A percentile compares a stretch with the other conserved stretches of the same genome.
Evolutionary conservation across 2,113 vertebrate species (phyloP).

Genomic region (Brachionichthys hirsutus): DNA sequence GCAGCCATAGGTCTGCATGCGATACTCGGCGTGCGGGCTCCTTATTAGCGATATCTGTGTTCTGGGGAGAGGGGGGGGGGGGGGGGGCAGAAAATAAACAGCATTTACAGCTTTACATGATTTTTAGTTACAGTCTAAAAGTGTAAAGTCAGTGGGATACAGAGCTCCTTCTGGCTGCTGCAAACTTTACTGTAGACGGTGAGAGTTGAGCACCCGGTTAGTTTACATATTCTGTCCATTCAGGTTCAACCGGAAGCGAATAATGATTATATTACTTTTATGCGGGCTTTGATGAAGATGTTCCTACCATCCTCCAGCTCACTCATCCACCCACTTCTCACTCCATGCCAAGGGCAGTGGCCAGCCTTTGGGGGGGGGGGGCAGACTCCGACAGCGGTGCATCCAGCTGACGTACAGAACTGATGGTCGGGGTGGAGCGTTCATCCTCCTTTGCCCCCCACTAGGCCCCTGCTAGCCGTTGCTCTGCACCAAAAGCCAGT

Average conservation of each 20-base stretch:
- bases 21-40: slow-evolving; percentile 17
- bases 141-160: background rate
- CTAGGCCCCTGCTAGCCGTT: slow-evolving; percentile 80
- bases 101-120: background rate
- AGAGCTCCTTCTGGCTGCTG: background rate
- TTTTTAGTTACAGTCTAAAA: slow-evolving; percentile 1
- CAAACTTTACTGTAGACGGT: slow-evolving; percentile 13
- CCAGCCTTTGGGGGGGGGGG: slow-evolving; percentile 57
- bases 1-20: slow-evolving; percentile 38
- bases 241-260: background rate
- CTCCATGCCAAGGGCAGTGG: slow-evolving; percentile 78
- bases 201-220: slow-evolving; percentile 6
- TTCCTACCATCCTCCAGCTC: slow-evolving; percentile 45
- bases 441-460: slow-evolving; percentile 71
- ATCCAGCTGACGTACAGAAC: slow-evolving; percentile 86
- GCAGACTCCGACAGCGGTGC: slow-evolving; percentile 64
- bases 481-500: slow-evolving; percentile 82
- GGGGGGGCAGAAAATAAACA: slow-evolving; percentile 15
- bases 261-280: too few species aligned
- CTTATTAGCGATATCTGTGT: slow-evolving; percentile 42
- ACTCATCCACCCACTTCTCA: slow-evolving; percentile 36
- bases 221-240: background rate
- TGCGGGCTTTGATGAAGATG: too few species aligned
- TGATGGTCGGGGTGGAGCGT: slow-evolving; percentile 87
- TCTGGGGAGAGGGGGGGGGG: slow-evolving; percentile 15